Percentiles rank a stretch among this genome's conserved stretches.
phyloP scores from a whole-genome alignment of 2,797 vertebrate species.

The Enteromius thamalakanensis region DNA sequence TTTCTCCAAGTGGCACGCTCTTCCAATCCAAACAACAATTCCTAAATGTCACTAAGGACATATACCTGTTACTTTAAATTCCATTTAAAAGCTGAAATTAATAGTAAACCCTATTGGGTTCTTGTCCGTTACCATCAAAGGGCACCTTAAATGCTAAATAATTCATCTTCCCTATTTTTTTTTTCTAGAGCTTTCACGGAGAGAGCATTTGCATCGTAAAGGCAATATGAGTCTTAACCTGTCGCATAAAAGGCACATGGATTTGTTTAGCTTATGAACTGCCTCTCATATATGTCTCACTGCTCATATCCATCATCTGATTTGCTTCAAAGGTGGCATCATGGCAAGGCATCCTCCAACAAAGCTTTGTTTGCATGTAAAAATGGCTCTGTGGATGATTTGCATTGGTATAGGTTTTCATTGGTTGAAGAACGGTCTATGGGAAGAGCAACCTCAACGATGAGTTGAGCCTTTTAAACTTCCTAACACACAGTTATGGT shows the following conservation, averaged over 20 bases:
- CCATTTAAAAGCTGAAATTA: conserved; percentile 19
- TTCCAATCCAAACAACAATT: background rate
- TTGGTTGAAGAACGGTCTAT: conserved; percentile 63
- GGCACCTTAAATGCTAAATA: conserved; percentile 18
- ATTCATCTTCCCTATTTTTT: conserved; percentile 15
- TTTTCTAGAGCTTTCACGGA: background rate
- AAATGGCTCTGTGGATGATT: conserved; percentile 63
- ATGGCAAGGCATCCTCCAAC: conserved; percentile 35
- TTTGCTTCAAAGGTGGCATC: conserved; percentile 36
- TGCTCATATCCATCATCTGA: conserved; percentile 26
- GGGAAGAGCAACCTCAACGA: conserved; percentile 59
- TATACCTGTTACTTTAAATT: background rate
- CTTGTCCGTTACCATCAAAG: conserved; percentile 18
- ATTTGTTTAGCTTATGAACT: conserved; percentile 67
- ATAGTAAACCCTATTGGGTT: conserved; percentile 3
- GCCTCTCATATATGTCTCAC: conserved; percentile 55
- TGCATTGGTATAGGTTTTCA: conserved; percentile 67
- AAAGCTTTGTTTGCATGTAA: conserved; percentile 70
- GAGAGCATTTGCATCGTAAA: conserved; percentile 73
- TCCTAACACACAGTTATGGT: conserved; percentile 63
- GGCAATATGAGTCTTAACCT: conserved; percentile 58
- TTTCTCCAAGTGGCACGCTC: background rate
- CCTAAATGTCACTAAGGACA: background rate
- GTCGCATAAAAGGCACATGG: conserved; percentile 28
- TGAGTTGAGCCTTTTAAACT: conserved; percentile 57